A percentile compares a stretch with the other conserved stretches of the same genome.
Evolutionary conservation across 1,140 invertebrate genomes (phyloP).

Genomic region (Drosophila repletoides): DNA sequence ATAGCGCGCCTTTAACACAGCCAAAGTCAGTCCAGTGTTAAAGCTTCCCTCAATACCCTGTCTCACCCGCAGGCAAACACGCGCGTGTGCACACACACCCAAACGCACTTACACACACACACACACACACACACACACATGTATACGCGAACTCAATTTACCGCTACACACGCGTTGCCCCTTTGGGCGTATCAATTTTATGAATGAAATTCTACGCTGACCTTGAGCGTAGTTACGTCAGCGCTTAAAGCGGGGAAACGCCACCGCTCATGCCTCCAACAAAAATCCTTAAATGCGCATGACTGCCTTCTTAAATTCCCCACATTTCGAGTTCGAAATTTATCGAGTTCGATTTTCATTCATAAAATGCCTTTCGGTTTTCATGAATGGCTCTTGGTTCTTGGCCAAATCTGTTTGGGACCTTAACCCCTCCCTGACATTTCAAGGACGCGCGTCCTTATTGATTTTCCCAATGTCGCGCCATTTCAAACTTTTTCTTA

Average conservation of each 20-base stretch:
- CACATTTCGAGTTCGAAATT: constrained; percentile 15
- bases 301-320: background rate
- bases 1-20: constrained; percentile 31
- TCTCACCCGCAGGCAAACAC: constrained; percentile 25
- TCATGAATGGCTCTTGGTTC: constrained; percentile 57
- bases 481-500: constrained; percentile 17
- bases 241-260: constrained; percentile 45
- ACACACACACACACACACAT: constrained; percentile 1
- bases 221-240: constrained; percentile 75
- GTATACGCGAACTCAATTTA: constrained; percentile 20
- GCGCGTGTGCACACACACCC: constrained; percentile 55
- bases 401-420: constrained; percentile 1
- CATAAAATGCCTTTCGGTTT: constrained; percentile 46
- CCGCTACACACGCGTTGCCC: constrained; percentile 26
- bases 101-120: constrained; percentile 7
- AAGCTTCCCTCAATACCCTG: background rate
- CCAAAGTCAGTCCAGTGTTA: background rate
- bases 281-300: constrained; percentile 16
- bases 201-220: constrained; percentile 79
- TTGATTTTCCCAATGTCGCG: constrained; percentile 56
- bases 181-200: constrained; percentile 62
- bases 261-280: background rate
- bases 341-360: constrained; percentile 38
- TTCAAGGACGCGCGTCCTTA: constrained; percentile 68
- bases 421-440: constrained; percentile 13